Evolutionary conservation across 2,113 vertebrate species (phyloP).

Genomic region (Bos indicus): DNA sequence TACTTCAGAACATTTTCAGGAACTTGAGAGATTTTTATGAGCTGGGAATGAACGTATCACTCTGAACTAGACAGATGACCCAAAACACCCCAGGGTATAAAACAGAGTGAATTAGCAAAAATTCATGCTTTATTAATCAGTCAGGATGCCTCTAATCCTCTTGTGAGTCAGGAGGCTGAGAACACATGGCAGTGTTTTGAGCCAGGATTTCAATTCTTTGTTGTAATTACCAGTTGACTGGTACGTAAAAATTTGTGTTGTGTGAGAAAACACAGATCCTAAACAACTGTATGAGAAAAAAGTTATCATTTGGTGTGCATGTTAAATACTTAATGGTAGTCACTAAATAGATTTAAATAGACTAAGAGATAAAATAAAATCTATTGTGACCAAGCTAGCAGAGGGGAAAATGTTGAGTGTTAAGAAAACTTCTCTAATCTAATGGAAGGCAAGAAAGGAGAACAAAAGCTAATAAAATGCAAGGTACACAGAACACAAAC

Average conservation of each 20-base stretch:
- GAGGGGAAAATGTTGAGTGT: background rate
- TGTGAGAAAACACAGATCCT: constrained; percentile 11
- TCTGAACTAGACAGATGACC: constrained; percentile 1
- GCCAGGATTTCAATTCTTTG: background rate
- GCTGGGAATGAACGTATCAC: background rate
- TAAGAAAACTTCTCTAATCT: background rate
- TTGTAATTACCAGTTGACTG: background rate
- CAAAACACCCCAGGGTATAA: background rate
- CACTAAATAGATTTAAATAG: background rate
- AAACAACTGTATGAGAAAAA: background rate
- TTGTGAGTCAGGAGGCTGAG: background rate
- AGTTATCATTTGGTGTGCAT: background rate
- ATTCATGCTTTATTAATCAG: background rate
- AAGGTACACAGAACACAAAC: constrained; percentile 14
- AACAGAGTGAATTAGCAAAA: constrained; percentile 10
- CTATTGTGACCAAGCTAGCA: background rate
- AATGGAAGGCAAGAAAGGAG: background rate
- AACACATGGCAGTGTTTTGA: background rate
- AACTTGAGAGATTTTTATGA: constrained; percentile 4
- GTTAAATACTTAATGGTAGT: background rate
- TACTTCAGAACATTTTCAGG: constrained; percentile 12
- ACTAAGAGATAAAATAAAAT: constrained; percentile 25
- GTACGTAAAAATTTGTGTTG: background rate
- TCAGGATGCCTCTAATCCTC: background rate
- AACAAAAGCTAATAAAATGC: constrained; percentile 24